Evolutionary conservation across 2,888 invertebrate genomes (phyloP).

Genomic region (Leucophenga montana): DNA sequence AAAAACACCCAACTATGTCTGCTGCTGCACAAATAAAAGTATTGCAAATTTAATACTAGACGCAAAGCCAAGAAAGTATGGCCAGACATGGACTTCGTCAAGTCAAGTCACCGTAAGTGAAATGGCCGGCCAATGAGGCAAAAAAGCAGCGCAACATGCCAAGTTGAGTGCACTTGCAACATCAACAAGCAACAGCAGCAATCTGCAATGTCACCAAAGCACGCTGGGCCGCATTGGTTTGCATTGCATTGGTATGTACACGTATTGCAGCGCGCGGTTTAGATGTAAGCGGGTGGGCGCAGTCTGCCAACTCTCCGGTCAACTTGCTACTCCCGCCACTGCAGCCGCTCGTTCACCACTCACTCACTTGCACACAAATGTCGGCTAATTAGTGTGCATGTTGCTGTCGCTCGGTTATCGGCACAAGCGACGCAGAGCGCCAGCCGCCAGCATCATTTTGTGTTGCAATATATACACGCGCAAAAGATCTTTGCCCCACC

Average conservation of each 20-base stretch:
- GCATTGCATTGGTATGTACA: background rate
- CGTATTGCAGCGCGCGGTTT: background rate
- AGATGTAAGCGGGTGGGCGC: background rate
- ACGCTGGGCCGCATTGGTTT: background rate
- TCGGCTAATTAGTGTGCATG: constrained; percentile 65
- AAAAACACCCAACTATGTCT: background rate
- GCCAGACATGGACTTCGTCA: constrained; percentile 37
- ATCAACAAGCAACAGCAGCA: constrained; percentile 6
- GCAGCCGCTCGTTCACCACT: constrained; percentile 39
- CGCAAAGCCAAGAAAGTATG: constrained; percentile 8
- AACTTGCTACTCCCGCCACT: background rate
- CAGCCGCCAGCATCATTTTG: background rate
- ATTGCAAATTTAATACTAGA: constrained; percentile 1
- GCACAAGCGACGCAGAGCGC: constrained; percentile 13
- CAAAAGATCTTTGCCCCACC: background rate
- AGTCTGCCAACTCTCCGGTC: no score
- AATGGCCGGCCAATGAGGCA: background rate
- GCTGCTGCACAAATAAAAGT: background rate
- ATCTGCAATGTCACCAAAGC: background rate
- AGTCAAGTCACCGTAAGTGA: constrained; percentile 42
- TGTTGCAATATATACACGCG: no score
- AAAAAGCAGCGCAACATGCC: constrained; percentile 50
- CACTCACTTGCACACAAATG: constrained; percentile 44
- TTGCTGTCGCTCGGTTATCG: constrained; percentile 57
- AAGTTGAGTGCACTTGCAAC: constrained; percentile 48